A percentile compares a stretch with the other conserved stretches of the same genome.
These are phyloP conservation scores for Oceanodroma tethys DNA, from an alignment of 2,113 vertebrate species.

Conservation along the genomic window DNA sequence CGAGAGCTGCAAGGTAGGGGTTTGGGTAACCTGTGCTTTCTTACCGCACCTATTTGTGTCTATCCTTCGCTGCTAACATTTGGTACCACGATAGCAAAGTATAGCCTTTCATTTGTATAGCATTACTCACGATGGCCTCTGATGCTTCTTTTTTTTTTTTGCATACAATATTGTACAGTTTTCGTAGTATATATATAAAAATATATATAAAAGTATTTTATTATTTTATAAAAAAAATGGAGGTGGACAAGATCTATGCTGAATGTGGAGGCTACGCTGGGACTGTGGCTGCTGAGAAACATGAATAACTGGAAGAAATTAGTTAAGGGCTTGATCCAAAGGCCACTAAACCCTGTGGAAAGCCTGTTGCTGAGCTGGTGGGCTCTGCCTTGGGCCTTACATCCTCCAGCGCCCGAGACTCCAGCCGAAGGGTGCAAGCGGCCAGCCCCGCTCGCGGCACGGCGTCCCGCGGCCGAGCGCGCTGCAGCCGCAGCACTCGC, in stretches of 20 bases:
- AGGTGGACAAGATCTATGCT: neutral
- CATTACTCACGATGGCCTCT: neutral
- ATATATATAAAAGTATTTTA: slow-evolving; percentile 53
- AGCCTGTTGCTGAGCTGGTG: neutral
- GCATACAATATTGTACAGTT: slow-evolving; percentile 46
- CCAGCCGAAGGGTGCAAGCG: neutral
- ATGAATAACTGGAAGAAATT: neutral
- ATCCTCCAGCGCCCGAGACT: neutral
- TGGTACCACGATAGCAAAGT: neutral
- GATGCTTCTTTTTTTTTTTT: neutral
- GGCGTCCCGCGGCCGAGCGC: neutral
- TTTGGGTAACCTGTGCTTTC: neutral
- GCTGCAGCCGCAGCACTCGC: neutral
- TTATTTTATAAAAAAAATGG: slow-evolving; percentile 19
- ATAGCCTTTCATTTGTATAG: neutral
- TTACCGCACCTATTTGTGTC: neutral
- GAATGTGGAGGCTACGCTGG: neutral
- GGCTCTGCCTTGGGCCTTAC: neutral
- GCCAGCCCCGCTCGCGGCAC: neutral
- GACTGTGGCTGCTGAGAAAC: neutral
- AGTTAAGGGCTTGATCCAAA: neutral
- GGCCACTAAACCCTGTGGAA: neutral
- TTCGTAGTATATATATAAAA: slow-evolving; percentile 31
- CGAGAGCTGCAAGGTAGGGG: neutral
- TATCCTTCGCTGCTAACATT: neutral